phyloP scores from a whole-genome alignment of 2,113 vertebrate genomes.

The Uropsilus gracilis region DNA sequence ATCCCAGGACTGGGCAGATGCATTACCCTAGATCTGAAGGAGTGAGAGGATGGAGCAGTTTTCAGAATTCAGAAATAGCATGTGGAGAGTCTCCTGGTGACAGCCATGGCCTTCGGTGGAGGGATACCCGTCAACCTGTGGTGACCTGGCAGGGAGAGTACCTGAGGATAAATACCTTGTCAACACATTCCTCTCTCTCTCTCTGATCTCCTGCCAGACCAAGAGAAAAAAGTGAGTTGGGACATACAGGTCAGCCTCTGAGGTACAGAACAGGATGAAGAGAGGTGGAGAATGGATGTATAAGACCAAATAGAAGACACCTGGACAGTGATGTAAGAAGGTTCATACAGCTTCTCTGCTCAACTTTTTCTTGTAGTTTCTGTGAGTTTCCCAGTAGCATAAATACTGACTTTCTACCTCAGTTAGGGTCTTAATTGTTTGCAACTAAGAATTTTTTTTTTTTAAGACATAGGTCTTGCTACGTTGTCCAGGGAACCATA shows the following conservation, averaged over 20 bases:
- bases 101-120: neutral
- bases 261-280: neutral
- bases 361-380: neutral
- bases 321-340: fast-evolving
- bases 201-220: constrained; percentile 57
- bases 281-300: neutral
- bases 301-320: neutral
- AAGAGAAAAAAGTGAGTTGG: neutral
- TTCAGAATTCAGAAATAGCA: neutral
- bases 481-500: no score
- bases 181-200: constrained; percentile 19
- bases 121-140: neutral
- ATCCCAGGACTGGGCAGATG: neutral
- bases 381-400: neutral
- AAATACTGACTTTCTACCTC: neutral
- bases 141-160: neutral
- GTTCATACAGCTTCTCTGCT: neutral
- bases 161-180: neutral
- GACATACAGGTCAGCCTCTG: neutral
- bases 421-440: neutral
- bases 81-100: neutral
- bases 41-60: neutral
- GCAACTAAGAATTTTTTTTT: neutral
- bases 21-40: neutral
- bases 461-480: no score